Evolutionary conservation across 2,113 vertebrate species (phyloP).

Genomic region (Poeciliopsis occidentalis): DNA sequence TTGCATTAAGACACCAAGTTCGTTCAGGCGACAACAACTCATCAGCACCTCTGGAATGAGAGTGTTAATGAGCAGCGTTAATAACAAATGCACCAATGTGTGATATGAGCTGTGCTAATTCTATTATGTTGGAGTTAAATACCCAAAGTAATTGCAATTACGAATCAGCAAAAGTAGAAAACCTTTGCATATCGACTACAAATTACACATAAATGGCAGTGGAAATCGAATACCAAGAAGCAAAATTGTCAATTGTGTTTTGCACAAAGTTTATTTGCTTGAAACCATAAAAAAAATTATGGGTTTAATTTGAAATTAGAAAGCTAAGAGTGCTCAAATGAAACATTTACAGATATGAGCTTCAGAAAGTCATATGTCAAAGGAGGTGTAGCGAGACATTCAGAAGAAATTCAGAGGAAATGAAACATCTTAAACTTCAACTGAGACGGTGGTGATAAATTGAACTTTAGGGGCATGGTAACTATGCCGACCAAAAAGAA

Average conservation of each 20-base stretch:
- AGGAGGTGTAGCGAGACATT: background rate
- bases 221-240: background rate
- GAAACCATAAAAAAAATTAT: background rate
- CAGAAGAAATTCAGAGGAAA: background rate
- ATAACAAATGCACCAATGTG: constrained; percentile 29
- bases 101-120: constrained; percentile 25
- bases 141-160: background rate
- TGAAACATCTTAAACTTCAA: background rate
- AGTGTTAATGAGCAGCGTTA: constrained; percentile 26
- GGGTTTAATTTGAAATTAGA: background rate
- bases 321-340: background rate
- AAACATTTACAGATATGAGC: background rate
- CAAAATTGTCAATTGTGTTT: background rate
- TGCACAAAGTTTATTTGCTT: background rate
- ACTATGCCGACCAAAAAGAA: background rate
- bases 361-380: background rate
- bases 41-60: constrained; percentile 41
- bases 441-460: background rate
- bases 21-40: constrained; percentile 56
- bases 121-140: constrained; percentile 11
- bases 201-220: background rate
- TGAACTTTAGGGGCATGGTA: background rate
- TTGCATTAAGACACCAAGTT: constrained; percentile 40
- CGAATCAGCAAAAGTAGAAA: background rate
- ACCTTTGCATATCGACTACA: background rate